Evolutionary conservation across 2,797 vertebrate genomes (phyloP).

Genomic region (Manis javanica): DNA sequence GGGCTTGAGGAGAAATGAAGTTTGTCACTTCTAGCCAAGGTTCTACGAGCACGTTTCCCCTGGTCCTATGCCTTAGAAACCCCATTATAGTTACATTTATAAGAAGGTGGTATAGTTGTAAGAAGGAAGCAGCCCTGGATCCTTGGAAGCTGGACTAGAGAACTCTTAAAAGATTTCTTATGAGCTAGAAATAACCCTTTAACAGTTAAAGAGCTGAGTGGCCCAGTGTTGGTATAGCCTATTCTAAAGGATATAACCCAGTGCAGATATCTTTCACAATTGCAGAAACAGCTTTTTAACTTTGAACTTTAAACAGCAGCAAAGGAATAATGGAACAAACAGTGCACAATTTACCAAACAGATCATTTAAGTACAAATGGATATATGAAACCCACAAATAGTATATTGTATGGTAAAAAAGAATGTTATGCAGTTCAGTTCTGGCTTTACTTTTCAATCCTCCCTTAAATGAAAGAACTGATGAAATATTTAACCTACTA

Average conservation of each 20-base stretch:
- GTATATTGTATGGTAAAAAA: neutral
- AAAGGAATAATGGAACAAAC: neutral
- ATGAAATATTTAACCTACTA: neutral
- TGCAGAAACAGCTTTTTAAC: neutral
- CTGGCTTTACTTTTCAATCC: neutral
- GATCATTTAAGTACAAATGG: neutral
- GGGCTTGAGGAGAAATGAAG: neutral
- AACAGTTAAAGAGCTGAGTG: conserved; percentile 14
- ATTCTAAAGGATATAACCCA: neutral
- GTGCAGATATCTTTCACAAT: neutral
- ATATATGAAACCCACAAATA: conserved; percentile 43
- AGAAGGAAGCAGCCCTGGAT: neutral
- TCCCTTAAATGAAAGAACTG: conserved; percentile 35
- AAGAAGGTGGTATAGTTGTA: neutral
- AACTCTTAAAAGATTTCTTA: conserved; percentile 15
- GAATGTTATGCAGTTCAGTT: neutral
- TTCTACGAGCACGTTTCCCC: neutral
- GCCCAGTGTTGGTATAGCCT: neutral
- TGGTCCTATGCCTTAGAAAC: neutral
- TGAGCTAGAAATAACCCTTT: conserved; percentile 27
- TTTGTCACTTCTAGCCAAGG: neutral
- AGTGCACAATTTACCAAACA: neutral
- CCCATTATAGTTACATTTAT: neutral
- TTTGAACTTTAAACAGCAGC: neutral
- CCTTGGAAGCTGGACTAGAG: neutral